phyloP scores from a whole-genome alignment of 2,888 invertebrate species.

The Limnephilus rhombicus region DNA sequence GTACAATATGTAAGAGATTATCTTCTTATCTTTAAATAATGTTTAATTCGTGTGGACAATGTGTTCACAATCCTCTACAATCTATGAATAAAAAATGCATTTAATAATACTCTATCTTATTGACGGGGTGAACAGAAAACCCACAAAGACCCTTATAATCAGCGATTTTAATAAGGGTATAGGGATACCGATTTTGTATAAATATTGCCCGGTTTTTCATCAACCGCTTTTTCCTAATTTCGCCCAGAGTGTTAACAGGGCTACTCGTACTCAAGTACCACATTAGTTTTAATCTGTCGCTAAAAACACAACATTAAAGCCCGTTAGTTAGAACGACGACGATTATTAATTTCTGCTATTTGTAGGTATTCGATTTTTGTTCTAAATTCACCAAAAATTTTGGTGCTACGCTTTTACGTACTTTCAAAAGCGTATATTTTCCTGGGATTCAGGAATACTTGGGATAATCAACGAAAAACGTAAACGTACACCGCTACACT shows the following conservation, averaged over 20 bases:
- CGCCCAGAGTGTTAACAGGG: background rate
- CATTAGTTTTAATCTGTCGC: background rate
- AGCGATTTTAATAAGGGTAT: too few species aligned
- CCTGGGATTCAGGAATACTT: background rate
- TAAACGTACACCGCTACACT: too few species aligned
- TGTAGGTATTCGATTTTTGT: background rate
- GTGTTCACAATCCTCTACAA: background rate
- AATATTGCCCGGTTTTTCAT: background rate
- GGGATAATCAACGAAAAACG: background rate
- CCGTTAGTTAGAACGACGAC: background rate
- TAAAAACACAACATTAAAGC: too few species aligned
- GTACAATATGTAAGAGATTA: too few species aligned
- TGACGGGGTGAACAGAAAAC: too few species aligned
- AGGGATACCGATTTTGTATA: background rate
- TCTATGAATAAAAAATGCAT: background rate
- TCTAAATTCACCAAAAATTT: background rate
- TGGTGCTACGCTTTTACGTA: background rate
- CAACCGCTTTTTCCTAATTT: background rate
- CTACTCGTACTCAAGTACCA: background rate
- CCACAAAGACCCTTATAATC: background rate
- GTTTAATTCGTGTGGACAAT: background rate
- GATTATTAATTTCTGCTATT: background rate
- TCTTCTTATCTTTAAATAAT: too few species aligned
- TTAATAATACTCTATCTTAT: background rate
- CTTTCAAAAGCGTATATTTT: background rate